These are phyloP conservation scores for Fabriciana adippe DNA, from an alignment of 2,888 invertebrate species.

Conservation along the genomic window DNA sequence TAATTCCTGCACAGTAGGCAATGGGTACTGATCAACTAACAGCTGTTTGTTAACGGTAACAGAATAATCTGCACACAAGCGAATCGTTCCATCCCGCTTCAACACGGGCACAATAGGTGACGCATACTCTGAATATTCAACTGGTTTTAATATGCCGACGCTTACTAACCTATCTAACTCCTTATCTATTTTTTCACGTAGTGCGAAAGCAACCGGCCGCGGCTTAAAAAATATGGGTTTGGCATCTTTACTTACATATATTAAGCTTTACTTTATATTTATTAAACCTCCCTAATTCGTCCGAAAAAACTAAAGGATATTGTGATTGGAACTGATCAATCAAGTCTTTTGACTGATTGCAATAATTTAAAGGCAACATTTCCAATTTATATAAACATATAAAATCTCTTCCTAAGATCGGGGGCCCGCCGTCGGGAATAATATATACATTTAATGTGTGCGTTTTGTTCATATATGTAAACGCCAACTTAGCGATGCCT, in stretches of 20 bases:
- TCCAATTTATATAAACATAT: too few species aligned
- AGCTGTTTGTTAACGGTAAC: conserved; percentile 42
- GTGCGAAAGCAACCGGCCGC: conserved; percentile 29
- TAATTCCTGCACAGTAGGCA: conserved; percentile 38
- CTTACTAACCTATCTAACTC: conserved; percentile 29
- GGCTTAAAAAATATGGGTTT: conserved; percentile 39
- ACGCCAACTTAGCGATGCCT: too few species aligned
- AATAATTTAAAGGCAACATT: too few species aligned
- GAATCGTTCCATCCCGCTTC: conserved; percentile 25
- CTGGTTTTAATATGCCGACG: conserved; percentile 27
- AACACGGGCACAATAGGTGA: conserved; percentile 35
- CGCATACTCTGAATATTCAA: conserved; percentile 34
- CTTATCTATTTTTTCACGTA: conserved; percentile 31
- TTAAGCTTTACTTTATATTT: too few species aligned
- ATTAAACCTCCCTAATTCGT: too few species aligned
- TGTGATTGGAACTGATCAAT: too few species aligned
- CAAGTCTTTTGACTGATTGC: too few species aligned
- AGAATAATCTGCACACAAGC: conserved; percentile 39
- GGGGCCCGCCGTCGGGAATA: conserved; percentile 21
- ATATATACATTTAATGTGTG: background rate
- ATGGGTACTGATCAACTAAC: conserved; percentile 40
- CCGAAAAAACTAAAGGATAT: too few species aligned
- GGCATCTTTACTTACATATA: conserved; percentile 25
- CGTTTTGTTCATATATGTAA: too few species aligned
- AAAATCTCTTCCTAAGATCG: too few species aligned